These are phyloP conservation scores for Bellardia bayeri DNA, from an alignment of 2,888 invertebrate species.

Conservation along the genomic window DNA sequence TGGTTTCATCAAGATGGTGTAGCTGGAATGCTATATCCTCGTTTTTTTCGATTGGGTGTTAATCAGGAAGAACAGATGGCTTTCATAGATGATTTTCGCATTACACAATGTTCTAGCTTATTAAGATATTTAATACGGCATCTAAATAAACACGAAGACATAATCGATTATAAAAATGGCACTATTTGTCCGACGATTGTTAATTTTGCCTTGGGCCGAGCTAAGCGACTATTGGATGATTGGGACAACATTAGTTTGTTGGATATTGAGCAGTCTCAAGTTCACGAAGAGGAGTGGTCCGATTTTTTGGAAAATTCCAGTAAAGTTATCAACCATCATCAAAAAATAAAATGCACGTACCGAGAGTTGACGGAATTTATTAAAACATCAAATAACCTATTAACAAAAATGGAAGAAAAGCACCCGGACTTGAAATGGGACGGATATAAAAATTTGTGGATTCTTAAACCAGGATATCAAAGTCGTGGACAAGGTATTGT, in stretches of 20 bases:
- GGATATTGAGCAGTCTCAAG: conserved; percentile 51
- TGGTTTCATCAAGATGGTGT: conserved; percentile 81
- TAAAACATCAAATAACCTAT: conserved; percentile 85
- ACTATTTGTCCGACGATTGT: conserved; percentile 81
- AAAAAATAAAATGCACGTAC: conserved; percentile 77
- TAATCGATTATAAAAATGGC: conserved; percentile 85
- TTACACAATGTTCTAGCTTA: conserved; percentile 91
- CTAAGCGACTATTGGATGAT: conserved; percentile 77
- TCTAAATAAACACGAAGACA: conserved; percentile 65
- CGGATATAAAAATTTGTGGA: conserved; percentile 94
- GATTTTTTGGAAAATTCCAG: conserved; percentile 78
- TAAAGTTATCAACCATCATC: conserved; percentile 80
- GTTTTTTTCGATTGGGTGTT: conserved; percentile 85
- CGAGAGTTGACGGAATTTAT: conserved; percentile 76
- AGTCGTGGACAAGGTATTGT: conserved; percentile 93
- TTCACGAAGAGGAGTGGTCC: conserved; percentile 68
- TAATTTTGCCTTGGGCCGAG: conserved; percentile 76
- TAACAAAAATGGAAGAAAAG: conserved; percentile 86
- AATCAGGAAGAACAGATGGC: conserved; percentile 79
- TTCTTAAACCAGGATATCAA: conserved; percentile 93
- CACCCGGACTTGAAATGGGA: conserved; percentile 89
- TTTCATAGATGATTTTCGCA: conserved; percentile 87
- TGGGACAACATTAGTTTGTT: conserved; percentile 71
- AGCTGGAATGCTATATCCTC: conserved; percentile 87
- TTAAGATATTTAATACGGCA: conserved; percentile 85